phyloP scores from a whole-genome alignment of 2,113 vertebrate species.

The Epinephelus lanceolatus region DNA sequence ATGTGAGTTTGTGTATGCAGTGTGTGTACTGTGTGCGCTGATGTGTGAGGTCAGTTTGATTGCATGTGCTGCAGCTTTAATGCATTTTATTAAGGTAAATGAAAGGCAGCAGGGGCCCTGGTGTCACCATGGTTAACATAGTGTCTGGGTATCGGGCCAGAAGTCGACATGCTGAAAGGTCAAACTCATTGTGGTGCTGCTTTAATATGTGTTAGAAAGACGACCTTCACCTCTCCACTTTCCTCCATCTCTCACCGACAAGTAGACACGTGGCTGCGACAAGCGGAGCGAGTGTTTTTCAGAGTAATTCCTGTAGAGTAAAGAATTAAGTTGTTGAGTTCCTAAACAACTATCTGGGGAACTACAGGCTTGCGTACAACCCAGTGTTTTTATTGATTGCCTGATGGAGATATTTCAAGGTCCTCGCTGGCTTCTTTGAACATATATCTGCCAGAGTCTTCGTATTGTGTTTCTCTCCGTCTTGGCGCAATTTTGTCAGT shows the following conservation, averaged over 20 bases:
- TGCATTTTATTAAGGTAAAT: slow-evolving; percentile 51
- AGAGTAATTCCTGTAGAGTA: not conserved
- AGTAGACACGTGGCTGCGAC: not conserved
- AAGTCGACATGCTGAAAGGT: slow-evolving; percentile 66
- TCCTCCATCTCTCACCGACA: slow-evolving; percentile 21
- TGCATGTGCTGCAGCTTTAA: slow-evolving; percentile 33
- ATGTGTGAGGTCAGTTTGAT: slow-evolving; percentile 24
- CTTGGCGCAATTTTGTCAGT: not conserved
- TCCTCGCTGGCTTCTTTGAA: not conserved
- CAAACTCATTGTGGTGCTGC: slow-evolving; percentile 36
- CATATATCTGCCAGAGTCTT: not conserved
- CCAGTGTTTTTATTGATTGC: slow-evolving; percentile 25
- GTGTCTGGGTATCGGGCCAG: slow-evolving; percentile 59
- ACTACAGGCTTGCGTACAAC: not conserved
- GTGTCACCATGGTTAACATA: slow-evolving; percentile 59
- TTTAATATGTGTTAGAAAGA: slow-evolving; percentile 44
- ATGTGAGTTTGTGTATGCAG: slow-evolving; percentile 18
- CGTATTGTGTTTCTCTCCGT: not conserved
- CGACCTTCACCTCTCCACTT: slow-evolving; percentile 38
- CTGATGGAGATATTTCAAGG: slow-evolving; percentile 28
- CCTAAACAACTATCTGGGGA: slow-evolving; percentile 4
- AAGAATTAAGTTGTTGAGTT: slow-evolving; percentile 18
- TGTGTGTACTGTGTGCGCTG: not conserved
- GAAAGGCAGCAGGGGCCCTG: slow-evolving; percentile 22
- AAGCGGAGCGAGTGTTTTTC: not conserved